Percentiles rank a stretch among this genome's conserved stretches.
Conservation (phyloP, 2,888 invertebrate species). For the Mythimna impura region DNA sequence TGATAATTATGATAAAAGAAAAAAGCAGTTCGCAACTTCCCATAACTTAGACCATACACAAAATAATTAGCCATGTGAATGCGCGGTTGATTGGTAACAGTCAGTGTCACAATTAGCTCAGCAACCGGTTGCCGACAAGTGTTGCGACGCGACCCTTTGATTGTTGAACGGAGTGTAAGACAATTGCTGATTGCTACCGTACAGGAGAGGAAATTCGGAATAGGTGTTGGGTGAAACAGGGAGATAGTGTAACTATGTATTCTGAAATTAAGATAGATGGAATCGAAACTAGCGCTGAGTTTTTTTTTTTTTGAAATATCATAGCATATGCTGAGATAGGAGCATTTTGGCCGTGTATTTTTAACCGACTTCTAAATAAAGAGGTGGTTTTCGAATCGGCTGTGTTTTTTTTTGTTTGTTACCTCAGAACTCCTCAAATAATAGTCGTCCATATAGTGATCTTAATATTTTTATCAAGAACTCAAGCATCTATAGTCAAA, state of each 20-base stretch:
- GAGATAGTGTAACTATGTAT: not conserved
- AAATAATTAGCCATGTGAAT: constrained; percentile 68
- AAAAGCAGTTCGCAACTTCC: constrained; percentile 9
- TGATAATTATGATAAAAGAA: too few species aligned
- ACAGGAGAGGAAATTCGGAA: not conserved
- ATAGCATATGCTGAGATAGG: too few species aligned
- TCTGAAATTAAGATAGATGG: not conserved
- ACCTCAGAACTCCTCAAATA: too few species aligned
- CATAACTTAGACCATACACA: constrained; percentile 8
- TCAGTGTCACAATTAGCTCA: constrained; percentile 65
- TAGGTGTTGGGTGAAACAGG: not conserved
- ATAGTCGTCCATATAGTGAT: too few species aligned
- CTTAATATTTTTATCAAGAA: too few species aligned
- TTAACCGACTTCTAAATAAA: too few species aligned
- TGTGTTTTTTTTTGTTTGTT: too few species aligned
- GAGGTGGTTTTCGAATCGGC: too few species aligned
- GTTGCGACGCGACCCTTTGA: constrained; percentile 37
- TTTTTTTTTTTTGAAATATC: too few species aligned
- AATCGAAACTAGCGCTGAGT: too few species aligned
- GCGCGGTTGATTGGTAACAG: constrained; percentile 61
- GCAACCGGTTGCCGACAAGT: constrained; percentile 47
- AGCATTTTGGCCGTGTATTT: too few species aligned
- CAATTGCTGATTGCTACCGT: constrained; percentile 19
- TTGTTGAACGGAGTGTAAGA: constrained; percentile 34
- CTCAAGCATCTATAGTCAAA: too few species aligned